Evolutionary conservation across 1,140 invertebrate genomes (phyloP), one percentile per base, ranked within the genome.

Genomic region (Cyclargus thomasi): DNA sequence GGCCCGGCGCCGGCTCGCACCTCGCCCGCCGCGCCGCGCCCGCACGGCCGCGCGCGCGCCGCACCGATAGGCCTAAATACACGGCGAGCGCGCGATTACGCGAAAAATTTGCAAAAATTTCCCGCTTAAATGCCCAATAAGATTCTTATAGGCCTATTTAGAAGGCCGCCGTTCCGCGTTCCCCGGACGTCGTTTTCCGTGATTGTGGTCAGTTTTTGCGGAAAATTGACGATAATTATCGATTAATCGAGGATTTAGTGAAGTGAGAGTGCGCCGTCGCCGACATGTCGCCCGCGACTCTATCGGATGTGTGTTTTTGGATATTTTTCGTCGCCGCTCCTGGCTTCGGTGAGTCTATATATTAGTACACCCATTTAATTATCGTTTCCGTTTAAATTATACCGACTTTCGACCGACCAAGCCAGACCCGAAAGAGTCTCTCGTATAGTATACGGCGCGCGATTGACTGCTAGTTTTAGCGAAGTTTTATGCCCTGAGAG

Each of bases 71-170:
- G 82, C 82, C 82, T 85, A 85, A 85, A 85, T 79, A 11, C 16
- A 64, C 81, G 81, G 81, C 70, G 63, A 66, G 17, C 80, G 78
- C 77, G 74, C 74, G 67, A 47, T 62, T 67, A 69, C 76, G 83
- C 83, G 69, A 82, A 82, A 80, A 67, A 75, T 85, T 85, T 75
- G 83, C 81, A 80, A 76, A 76, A 70, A 70, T 76, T 67, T 63
- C 66, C 59, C 53, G 63, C 68, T 67, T 72, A 76, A 71, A 76
- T 73, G 68, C 71, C 83, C 76, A 81, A 83, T 85, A 83, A 83
- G 80, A 85, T 81, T 85, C 79, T 81, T 82, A 78, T 83, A 83
- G 83, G 83, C 81, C 81, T 81, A 82, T 82, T 80, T 80, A 78
- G 74, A 72, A 64, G 68, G 78, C 67, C 67, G 14, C 68, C 67